Evolutionary conservation across 2,113 vertebrate genomes (phyloP).

Genomic region (Leucoraja erinaceus): DNA sequence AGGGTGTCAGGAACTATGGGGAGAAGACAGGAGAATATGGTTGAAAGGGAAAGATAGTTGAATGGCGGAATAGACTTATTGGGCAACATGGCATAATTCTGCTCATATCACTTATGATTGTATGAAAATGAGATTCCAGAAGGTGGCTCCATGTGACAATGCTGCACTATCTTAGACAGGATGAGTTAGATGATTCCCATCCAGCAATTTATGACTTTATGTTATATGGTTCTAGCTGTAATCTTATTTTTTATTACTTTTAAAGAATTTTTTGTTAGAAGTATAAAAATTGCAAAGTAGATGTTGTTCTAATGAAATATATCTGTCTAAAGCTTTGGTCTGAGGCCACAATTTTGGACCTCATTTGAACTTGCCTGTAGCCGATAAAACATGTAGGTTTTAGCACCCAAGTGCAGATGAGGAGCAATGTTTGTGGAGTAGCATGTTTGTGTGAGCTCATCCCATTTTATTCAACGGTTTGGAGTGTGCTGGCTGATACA

Average conservation of each 20-base stretch:
- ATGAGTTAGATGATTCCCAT: background rate
- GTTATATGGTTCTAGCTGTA: background rate
- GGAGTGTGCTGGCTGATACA: background rate
- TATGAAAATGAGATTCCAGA: background rate
- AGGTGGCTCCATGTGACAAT: background rate
- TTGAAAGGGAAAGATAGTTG: too few species aligned
- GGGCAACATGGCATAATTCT: too few species aligned
- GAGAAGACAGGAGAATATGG: too few species aligned
- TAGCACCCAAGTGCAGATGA: background rate
- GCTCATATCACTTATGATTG: too few species aligned
- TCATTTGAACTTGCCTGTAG: background rate
- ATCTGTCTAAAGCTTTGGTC: background rate
- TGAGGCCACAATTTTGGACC: background rate
- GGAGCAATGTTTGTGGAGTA: background rate
- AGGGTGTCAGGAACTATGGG: too few species aligned
- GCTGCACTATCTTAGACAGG: background rate
- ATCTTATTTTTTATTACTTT: background rate
- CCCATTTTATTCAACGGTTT: background rate
- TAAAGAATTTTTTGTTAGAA: background rate
- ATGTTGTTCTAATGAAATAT: background rate
- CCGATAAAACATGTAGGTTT: background rate
- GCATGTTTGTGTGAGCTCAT: background rate
- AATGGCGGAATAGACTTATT: too few species aligned
- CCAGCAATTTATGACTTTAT: background rate
- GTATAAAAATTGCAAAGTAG: background rate